A percentile compares a stretch with the other conserved stretches of the same genome.
phyloP scores from a whole-genome alignment of 2,797 vertebrate species.

The Clarias laeviceps region DNA sequence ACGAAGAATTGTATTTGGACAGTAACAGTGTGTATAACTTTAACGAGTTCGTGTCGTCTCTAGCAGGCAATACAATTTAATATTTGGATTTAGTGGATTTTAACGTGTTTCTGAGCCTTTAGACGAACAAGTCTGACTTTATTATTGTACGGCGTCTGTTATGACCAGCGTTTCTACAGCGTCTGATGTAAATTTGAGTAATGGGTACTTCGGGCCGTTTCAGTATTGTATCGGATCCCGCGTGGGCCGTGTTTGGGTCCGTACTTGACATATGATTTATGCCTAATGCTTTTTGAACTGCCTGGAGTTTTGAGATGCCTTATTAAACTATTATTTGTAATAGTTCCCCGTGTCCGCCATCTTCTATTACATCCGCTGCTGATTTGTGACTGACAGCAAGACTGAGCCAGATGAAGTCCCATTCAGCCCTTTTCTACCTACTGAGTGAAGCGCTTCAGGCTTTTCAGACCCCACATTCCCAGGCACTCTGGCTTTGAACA shows the following conservation, averaged over 20 bases:
- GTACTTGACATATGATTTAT: background rate
- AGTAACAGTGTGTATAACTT: too few species aligned
- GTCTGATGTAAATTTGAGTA: background rate
- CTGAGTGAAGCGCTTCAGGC: background rate
- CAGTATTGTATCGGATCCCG: background rate
- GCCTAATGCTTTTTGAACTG: background rate
- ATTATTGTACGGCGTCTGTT: background rate
- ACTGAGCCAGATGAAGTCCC: background rate
- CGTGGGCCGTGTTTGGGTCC: background rate
- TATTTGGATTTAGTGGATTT: background rate
- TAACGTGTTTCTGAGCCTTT: background rate
- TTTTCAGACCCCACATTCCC: background rate
- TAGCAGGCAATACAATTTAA: background rate
- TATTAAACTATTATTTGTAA: slow-evolving; percentile 1
- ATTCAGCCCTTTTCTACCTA: background rate
- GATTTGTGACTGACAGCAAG: background rate
- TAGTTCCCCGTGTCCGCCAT: background rate
- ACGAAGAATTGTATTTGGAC: too few species aligned
- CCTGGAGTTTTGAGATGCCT: background rate
- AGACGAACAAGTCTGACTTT: background rate
- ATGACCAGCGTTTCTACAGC: background rate
- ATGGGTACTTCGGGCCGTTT: background rate
- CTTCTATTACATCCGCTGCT: background rate
- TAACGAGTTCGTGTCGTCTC: too few species aligned
- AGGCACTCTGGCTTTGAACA: background rate